Percentiles rank a stretch among this genome's conserved stretches.
phyloP scores from a whole-genome alignment of 2,888 invertebrate genomes.

The Mimumesa dahlbomi region DNA sequence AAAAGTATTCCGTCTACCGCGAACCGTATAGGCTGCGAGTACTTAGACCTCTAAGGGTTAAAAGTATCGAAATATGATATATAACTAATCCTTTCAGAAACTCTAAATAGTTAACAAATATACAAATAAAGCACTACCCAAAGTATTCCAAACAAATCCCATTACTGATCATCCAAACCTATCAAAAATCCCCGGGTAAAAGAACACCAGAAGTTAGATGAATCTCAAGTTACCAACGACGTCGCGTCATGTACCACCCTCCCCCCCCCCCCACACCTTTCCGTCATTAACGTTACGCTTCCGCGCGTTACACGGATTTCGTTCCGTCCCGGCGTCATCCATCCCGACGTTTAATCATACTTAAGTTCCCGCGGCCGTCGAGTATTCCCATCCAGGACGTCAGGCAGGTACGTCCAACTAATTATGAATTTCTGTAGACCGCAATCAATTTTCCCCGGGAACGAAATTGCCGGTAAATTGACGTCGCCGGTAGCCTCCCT shows the following conservation, averaged over 20 bases:
- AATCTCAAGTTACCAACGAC: too few relatives aligned
- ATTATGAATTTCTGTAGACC: slow-evolving; percentile 67
- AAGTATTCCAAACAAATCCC: too few relatives aligned
- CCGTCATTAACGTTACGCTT: slow-evolving; percentile 17
- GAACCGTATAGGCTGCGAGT: too few relatives aligned
- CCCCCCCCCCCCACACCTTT: neutral
- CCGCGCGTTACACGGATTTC: slow-evolving; percentile 14
- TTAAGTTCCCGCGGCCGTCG: slow-evolving; percentile 53
- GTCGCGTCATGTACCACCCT: neutral
- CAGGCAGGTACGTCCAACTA: slow-evolving; percentile 58
- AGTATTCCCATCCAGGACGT: slow-evolving; percentile 47
- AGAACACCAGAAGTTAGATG: too few relatives aligned
- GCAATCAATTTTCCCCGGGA: slow-evolving; percentile 68
- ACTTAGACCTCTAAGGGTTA: too few relatives aligned
- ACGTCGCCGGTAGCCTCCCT: slow-evolving; percentile 59
- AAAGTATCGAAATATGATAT: too few relatives aligned
- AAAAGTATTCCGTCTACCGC: too few relatives aligned
- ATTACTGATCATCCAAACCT: too few relatives aligned
- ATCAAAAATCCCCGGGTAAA: too few relatives aligned
- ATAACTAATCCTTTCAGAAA: too few relatives aligned
- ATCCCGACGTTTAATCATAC: slow-evolving; percentile 60
- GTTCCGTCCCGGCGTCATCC: slow-evolving; percentile 35
- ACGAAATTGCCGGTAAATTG: slow-evolving; percentile 67
- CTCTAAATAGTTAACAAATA: too few relatives aligned
- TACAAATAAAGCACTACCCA: too few relatives aligned